Evolutionary conservation across 2,888 invertebrate genomes (phyloP).

Genomic region (Elmis aenea): DNA sequence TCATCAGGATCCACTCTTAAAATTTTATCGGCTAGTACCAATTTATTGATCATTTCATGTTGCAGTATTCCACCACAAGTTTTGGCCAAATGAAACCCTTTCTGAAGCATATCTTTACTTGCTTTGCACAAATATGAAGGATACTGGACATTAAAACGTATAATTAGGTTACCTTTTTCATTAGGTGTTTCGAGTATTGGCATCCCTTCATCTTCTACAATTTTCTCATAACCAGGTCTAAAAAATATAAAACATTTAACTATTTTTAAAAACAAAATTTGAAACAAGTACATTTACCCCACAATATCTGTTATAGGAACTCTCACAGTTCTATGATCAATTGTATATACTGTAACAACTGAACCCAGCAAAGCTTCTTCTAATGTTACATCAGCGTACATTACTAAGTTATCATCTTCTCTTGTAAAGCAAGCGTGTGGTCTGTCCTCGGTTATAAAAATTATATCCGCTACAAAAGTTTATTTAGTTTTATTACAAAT

Average conservation of each 20-base stretch:
- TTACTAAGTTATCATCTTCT: slow-evolving; percentile 63
- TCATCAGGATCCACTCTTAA: slow-evolving; percentile 43
- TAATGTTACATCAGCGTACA: slow-evolving; percentile 56
- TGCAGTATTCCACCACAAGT: slow-evolving; percentile 36
- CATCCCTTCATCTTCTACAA: slow-evolving; percentile 68
- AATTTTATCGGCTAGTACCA: slow-evolving; percentile 46
- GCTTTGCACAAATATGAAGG: slow-evolving; percentile 51
- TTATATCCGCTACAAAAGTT: slow-evolving; percentile 62
- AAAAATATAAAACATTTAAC: no score
- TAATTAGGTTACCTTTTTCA: slow-evolving; percentile 63
- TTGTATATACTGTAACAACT: slow-evolving; percentile 59
- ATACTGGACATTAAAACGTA: slow-evolving; percentile 60
- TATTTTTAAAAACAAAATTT: slow-evolving; percentile 1
- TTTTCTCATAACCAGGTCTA: slow-evolving; percentile 62
- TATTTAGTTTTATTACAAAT: no score
- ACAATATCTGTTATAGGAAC: slow-evolving; percentile 69
- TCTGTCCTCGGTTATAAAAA: slow-evolving; percentile 68
- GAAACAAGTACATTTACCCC: slow-evolving; percentile 49
- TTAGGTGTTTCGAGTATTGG: slow-evolving; percentile 59
- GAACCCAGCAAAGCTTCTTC: slow-evolving; percentile 69
- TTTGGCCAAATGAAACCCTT: slow-evolving; percentile 42
- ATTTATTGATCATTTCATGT: slow-evolving; percentile 44
- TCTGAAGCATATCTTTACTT: slow-evolving; percentile 44
- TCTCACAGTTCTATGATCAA: slow-evolving; percentile 65
- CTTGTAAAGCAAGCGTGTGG: slow-evolving; percentile 63